Evolutionary conservation across 2,113 vertebrate species (phyloP).

Genomic region (Chlamydotis undulata): DNA sequence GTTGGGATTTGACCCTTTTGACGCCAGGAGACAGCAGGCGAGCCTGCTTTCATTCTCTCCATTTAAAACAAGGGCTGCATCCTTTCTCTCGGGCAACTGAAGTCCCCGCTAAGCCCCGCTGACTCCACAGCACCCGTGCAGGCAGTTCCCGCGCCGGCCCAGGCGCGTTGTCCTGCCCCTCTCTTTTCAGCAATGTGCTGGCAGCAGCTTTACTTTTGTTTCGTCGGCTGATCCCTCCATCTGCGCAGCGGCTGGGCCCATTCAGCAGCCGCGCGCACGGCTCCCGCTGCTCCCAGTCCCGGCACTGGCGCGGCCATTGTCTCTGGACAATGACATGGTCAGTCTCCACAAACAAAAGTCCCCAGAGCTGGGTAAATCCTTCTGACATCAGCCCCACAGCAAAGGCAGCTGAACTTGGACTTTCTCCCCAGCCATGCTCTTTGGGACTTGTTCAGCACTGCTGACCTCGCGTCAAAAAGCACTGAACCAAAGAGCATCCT

Average conservation of each 20-base stretch:
- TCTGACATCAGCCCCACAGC: conserved; percentile 71
- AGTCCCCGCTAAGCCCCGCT: neutral
- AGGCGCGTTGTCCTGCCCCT: conserved; percentile 46
- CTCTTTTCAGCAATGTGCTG: conserved; percentile 75
- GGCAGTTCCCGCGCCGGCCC: conserved; percentile 43
- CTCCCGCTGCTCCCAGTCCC: conserved; percentile 26
- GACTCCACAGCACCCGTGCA: neutral
- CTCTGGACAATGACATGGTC: conserved; percentile 52
- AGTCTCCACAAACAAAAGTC: conserved; percentile 75
- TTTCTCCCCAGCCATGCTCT: neutral
- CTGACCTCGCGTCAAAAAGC: conserved; percentile 55
- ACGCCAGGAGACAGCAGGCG: neutral
- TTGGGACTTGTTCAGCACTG: conserved; percentile 13
- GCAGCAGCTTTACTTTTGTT: conserved; percentile 81
- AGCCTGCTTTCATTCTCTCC: neutral
- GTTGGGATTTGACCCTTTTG: neutral
- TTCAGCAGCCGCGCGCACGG: conserved; percentile 22
- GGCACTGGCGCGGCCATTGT: conserved; percentile 68
- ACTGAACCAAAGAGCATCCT: neutral
- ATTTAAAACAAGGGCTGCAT: neutral
- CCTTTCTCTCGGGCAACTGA: neutral
- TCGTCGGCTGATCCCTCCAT: conserved; percentile 74
- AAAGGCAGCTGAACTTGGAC: conserved; percentile 70
- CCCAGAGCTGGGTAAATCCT: conserved; percentile 76
- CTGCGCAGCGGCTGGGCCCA: conserved; percentile 69